Base-by-base conservation (phyloP, 2,797 vertebrate genomes). In the Zalophus californianus region DNA sequence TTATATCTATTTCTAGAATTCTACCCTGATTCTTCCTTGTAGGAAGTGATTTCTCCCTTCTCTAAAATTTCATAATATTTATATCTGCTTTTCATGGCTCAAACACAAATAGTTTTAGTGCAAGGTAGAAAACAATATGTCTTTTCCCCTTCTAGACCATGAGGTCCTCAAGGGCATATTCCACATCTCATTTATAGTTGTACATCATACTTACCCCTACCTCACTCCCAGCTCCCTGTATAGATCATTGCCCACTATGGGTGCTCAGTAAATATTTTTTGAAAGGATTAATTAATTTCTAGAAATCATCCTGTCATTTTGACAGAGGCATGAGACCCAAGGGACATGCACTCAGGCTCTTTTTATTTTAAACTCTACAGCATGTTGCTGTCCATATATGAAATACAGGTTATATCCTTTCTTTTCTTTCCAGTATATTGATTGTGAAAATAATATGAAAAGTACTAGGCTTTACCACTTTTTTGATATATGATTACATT, bases 271-370 rank as follows among this genome's bases (percentile, higher is more conserved):
- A 62, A 82, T 62, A 62, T 13, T 79, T 60, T 50, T 79, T 72
- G 13, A 85, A 93, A 96, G 27, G 18, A 90, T 79, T 68, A 75
- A 64, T 86, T 54, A 73, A 23, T 93, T 93, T 94, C 58, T 72
- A 38, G 41, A 94, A 95, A 72, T 89, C 11, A 48, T 11, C 56
- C 18, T 4, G 3, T n/a, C 44, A 68, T 94, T 80, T 72, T 27
- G 15, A 18, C 35, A 84, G 54, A 92, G 41, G 77, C 52, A 64
- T 75, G 41, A 93, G 29, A 91, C 54, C 85, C 62, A 48, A 62
- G 10, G 52, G 35, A 10, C n/a, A 60, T 41, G 44, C 7, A 32
- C 23, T 93, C 38, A 82, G 41, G 12, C 21, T 27, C 27, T 73
- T 64, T 29, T 25, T 75, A 66, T 35, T 60, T 21, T 64, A 7